phyloP scores from a whole-genome alignment of 2,113 vertebrate genomes.

The Gobius niger region DNA sequence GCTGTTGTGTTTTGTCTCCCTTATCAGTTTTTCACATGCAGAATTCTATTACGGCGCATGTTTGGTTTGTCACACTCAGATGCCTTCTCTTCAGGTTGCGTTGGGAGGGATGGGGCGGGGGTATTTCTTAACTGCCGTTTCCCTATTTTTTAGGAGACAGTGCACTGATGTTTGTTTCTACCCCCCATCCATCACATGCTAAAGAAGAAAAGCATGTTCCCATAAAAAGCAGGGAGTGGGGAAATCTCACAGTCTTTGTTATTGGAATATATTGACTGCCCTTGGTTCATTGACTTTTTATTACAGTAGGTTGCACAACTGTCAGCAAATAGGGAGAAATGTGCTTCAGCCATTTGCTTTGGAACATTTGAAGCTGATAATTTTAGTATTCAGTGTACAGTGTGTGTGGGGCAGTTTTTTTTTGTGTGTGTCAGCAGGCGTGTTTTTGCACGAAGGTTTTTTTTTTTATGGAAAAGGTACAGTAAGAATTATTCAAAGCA shows the following conservation, averaged over 20 bases:
- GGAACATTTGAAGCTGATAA: conserved; percentile 75
- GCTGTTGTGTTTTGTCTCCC: conserved; percentile 66
- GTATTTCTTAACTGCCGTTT: conserved; percentile 53
- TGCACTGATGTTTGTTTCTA: conserved; percentile 26
- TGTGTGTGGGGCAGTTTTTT: conserved; percentile 21
- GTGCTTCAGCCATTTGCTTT: conserved; percentile 77
- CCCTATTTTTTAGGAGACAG: conserved; percentile 49
- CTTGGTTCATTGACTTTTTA: conserved; percentile 90
- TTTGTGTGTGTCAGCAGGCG: conserved; percentile 54
- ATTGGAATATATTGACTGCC: conserved; percentile 82
- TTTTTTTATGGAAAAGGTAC: conserved; percentile 37
- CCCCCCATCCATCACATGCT: conserved; percentile 42
- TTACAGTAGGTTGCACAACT: conserved; percentile 85
- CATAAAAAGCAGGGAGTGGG: conserved; percentile 50
- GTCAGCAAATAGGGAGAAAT: conserved; percentile 76
- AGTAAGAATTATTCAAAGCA: conserved; percentile 42
- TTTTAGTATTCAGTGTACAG: conserved; percentile 67
- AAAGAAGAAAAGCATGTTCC: conserved; percentile 62
- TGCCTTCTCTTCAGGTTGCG: conserved; percentile 64
- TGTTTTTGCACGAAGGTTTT: conserved; percentile 34
- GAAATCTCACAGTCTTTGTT: conserved; percentile 73
- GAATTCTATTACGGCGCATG: conserved; percentile 70
- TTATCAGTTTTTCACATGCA: conserved; percentile 70
- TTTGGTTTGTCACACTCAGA: conserved; percentile 74
- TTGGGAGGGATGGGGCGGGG: conserved; percentile 35